Evolutionary conservation across 2,113 vertebrate genomes (phyloP).

Genomic region (Girardinichthys multiradiatus): DNA sequence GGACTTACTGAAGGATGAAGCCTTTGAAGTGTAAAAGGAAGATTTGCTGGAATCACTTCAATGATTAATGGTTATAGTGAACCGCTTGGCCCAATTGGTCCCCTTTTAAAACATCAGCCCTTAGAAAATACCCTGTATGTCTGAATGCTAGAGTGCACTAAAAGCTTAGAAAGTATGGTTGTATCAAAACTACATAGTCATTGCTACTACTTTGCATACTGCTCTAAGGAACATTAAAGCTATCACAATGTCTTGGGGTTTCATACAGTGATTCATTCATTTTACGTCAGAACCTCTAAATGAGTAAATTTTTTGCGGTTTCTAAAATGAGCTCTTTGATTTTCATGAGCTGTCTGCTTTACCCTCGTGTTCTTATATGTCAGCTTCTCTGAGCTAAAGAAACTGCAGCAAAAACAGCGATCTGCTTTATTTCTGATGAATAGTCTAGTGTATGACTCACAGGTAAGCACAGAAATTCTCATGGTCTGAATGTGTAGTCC

Average conservation of each 20-base stretch:
- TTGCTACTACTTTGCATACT: neutral
- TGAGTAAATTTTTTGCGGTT: slow-evolving; percentile 24
- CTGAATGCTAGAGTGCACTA: neutral
- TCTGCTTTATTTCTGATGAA: neutral
- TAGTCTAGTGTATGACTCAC: neutral
- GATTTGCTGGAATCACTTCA: slow-evolving; percentile 18
- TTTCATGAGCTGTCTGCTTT: neutral
- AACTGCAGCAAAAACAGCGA: neutral
- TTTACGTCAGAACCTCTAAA: slow-evolving; percentile 20
- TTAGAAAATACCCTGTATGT: neutral
- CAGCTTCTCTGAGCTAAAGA: neutral
- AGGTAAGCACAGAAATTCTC: neutral
- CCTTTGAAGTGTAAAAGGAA: slow-evolving; percentile 56
- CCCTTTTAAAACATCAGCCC: slow-evolving; percentile 1
- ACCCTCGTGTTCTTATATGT: neutral
- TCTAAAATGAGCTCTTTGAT: slow-evolving; percentile 3
- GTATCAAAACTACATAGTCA: slow-evolving; percentile 2
- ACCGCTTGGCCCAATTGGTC: neutral
- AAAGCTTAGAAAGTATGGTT: neutral
- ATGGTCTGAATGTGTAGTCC: slow-evolving; percentile 5
- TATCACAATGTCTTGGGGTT: slow-evolving; percentile 7
- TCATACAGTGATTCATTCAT: slow-evolving; percentile 34
- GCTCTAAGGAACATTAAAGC: slow-evolving; percentile 22
- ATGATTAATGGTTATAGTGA: slow-evolving; percentile 29
- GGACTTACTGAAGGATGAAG: slow-evolving; percentile 59